Percentiles rank a stretch among this genome's conserved stretches.
Conservation (phyloP, 2,113 vertebrate species). For the Erinaceus europaeus region DNA sequence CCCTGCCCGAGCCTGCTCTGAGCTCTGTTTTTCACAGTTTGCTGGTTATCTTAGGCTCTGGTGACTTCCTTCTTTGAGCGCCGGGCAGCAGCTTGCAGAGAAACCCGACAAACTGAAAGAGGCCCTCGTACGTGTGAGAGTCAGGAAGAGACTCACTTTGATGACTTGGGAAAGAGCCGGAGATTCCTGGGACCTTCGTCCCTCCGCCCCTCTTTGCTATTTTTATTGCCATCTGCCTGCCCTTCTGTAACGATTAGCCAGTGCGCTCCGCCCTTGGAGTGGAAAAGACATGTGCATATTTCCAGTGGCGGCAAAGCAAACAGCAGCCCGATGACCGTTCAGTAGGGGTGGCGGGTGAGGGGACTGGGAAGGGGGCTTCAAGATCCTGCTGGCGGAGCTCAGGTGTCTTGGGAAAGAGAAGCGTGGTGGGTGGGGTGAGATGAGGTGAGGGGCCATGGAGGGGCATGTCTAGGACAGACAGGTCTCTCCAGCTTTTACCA, state of each 20-base stretch:
- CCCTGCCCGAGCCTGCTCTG: too few relatives aligned
- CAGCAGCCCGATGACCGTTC: not conserved
- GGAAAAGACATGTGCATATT: slow-evolving; percentile 3
- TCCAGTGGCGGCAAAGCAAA: not conserved
- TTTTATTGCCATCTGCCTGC: slow-evolving; percentile 40
- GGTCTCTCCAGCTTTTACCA: not conserved
- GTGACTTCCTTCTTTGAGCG: not conserved
- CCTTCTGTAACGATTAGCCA: slow-evolving; percentile 21
- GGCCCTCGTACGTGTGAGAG: too few relatives aligned
- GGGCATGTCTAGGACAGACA: not conserved
- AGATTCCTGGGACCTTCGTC: not conserved
- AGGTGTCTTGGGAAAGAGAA: not conserved
- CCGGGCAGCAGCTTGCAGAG: not conserved
- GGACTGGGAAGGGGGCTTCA: not conserved
- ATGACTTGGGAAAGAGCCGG: not conserved
- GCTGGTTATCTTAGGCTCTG: not conserved
- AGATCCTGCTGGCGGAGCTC: not conserved
- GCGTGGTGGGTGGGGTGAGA: too few relatives aligned
- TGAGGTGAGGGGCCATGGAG: fast-evolving
- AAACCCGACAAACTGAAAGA: not conserved
- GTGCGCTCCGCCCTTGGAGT: slow-evolving; percentile 32
- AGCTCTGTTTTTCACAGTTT: too few relatives aligned
- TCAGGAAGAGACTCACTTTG: slow-evolving; percentile 2
- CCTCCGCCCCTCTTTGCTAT: not conserved
- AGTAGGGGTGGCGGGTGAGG: not conserved